A percentile compares a stretch with the other conserved stretches of the same genome.
Conservation (phyloP, 2,113 vertebrate species). For the Eulemur macaco region DNA sequence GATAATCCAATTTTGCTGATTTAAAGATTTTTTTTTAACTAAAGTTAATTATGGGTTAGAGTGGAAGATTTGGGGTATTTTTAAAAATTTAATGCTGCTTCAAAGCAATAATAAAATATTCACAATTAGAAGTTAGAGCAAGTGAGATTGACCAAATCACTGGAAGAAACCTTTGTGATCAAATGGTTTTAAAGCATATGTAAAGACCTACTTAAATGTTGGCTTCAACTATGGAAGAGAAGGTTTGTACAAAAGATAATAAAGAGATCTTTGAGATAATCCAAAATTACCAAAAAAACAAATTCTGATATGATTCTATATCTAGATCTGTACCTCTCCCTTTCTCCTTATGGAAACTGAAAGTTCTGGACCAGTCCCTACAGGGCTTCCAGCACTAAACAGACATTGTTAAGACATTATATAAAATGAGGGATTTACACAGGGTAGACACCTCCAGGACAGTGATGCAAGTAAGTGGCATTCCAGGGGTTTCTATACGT, state of each 20-base stretch:
- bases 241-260: neutral
- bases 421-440: neutral
- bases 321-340: too few relatives aligned
- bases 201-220: neutral
- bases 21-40: neutral
- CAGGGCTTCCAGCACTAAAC: neutral
- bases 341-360: neutral
- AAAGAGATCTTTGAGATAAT: neutral
- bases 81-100: neutral
- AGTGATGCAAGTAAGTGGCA: too few relatives aligned
- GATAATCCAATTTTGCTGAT: neutral
- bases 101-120: neutral
- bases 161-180: neutral
- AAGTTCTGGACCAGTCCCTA: neutral
- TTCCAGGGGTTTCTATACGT: neutral
- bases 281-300: neutral
- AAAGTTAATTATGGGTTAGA: neutral
- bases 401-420: neutral
- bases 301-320: neutral
- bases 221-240: neutral
- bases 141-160: neutral
- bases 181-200: neutral
- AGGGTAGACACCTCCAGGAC: fast-evolving
- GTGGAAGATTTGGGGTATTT: neutral
- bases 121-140: neutral